Base-by-base conservation (phyloP, 2,113 vertebrate species). In the Zosterops pallidus region DNA sequence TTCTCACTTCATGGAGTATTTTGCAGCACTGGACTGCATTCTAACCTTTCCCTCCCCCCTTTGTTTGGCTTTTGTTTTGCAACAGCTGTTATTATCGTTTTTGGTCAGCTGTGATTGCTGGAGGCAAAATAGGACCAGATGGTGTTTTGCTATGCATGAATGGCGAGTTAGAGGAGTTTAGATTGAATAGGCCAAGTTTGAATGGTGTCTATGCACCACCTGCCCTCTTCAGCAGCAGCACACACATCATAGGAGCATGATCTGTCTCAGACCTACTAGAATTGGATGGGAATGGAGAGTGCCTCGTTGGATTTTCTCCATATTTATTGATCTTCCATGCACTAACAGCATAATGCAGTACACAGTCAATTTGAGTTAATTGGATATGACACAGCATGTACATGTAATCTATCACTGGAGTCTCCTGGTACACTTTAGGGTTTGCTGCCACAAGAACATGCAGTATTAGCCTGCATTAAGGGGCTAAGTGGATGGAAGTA, bases 131-230 rank as follows among this genome's bases (percentile, higher is more conserved):
- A 99, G 99, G 98, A 99, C 99, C 99, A 99, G 99, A 99, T 99
- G 99, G 99, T 99, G 99, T 99, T 99, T 99, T 99, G 99, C 99
- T 99, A 99, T 99, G 99, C 99, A 99, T 99, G 99, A 99, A 99
- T 99, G 99, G 98, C 98, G 98, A 98, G 98, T 99, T 98, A 99
- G 99, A 99, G 98, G 98, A 99, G 98, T 99, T 98, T 98, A 98
- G 98, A 98, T 98, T 99, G 99, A 99, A 99, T 99, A 99, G 99
- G 98, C 98, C 98, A 98, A 98, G 98, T 99, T 97, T 99, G 99
- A 99, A 99, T 99, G 99, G 99, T 99, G 99, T 99, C 99, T 99
- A 98, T 98, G 98, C 98, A 99, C 99, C 99, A 99, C 99, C 99
- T 99, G 99, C 99, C 99, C 98, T 98, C 98, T 98, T 98, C 98